Percentiles rank a stretch among this genome's conserved stretches.
These are phyloP conservation scores for Pollenia angustigena DNA, from an alignment of 2,888 invertebrate species.

Conservation along the genomic window DNA sequence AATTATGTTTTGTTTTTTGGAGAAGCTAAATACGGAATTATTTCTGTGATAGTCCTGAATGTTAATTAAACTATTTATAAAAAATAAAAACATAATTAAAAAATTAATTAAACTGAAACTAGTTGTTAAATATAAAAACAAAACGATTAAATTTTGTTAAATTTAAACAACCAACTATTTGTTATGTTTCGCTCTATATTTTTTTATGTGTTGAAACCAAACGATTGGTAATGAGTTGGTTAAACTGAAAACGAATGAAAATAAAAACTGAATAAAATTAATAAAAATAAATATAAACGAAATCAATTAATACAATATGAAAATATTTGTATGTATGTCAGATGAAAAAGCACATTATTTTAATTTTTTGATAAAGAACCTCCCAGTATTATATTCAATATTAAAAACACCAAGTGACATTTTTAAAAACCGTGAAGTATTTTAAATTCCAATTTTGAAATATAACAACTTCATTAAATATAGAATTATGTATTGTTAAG, in stretches of 20 bases:
- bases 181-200: conserved; percentile 1
- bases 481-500: conserved; percentile 28
- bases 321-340: conserved; percentile 37
- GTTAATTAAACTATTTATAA: too few relatives aligned
- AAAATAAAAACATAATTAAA: conserved; percentile 15
- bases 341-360: conserved; percentile 28
- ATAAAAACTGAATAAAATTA: conserved; percentile 8
- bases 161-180: conserved; percentile 48
- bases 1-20: too few relatives aligned
- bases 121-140: conserved; percentile 35
- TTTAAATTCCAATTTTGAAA: conserved; percentile 39
- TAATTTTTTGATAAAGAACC: conserved; percentile 7
- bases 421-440: conserved; percentile 13
- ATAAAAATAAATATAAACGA: conserved; percentile 11
- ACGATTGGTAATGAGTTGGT: conserved; percentile 28
- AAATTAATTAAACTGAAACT: conserved; percentile 32
- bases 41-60: too few relatives aligned
- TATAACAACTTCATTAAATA: conserved; percentile 55
- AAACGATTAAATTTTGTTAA: conserved; percentile 20
- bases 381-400: conserved; percentile 8
- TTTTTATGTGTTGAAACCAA: conserved; percentile 12
- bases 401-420: conserved; percentile 28
- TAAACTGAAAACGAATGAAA: conserved; percentile 7
- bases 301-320: conserved; percentile 50
- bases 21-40: too few relatives aligned